Percentiles rank a stretch among this genome's conserved stretches.
These are phyloP conservation scores for Scolopax bukidnonensis DNA, from an alignment of 2,797 vertebrate genomes.

Conservation along the genomic window DNA sequence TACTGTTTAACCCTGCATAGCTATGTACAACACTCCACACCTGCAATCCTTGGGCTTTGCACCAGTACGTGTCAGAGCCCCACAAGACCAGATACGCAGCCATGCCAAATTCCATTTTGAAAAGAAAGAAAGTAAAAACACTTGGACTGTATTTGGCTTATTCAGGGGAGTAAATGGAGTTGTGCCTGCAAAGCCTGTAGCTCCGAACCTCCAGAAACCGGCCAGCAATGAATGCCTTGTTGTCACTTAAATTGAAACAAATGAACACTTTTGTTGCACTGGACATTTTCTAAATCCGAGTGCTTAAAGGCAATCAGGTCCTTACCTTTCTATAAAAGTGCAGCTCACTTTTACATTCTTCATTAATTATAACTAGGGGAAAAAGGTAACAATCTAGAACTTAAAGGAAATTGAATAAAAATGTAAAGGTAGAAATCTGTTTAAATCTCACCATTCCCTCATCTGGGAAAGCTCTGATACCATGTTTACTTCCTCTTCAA, in stretches of 20 bases:
- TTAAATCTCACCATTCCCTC: not conserved
- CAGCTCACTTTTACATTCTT: not conserved
- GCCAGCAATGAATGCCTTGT: not conserved
- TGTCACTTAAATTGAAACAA: not conserved
- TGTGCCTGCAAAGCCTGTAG: not conserved
- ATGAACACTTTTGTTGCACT: not conserved
- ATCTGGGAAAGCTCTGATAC: not conserved
- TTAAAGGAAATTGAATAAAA: not conserved
- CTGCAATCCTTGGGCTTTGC: not conserved
- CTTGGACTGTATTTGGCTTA: not conserved
- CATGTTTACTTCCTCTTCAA: not conserved
- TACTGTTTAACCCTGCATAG: not conserved
- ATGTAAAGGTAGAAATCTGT: not conserved
- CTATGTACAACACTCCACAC: not conserved
- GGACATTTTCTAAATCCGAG: not conserved
- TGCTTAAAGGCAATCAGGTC: not conserved
- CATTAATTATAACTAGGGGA: not conserved
- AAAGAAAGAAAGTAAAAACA: not conserved
- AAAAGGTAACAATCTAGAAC: not conserved
- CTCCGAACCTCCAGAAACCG: not conserved
- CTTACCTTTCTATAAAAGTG: not conserved
- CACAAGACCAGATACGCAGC: not conserved
- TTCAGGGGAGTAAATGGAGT: not conserved
- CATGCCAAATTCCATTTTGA: conserved; percentile 3
- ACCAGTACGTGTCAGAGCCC: not conserved